Base-by-base conservation (phyloP, 2,797 vertebrate species). In the Rousettus madagascariensis region DNA sequence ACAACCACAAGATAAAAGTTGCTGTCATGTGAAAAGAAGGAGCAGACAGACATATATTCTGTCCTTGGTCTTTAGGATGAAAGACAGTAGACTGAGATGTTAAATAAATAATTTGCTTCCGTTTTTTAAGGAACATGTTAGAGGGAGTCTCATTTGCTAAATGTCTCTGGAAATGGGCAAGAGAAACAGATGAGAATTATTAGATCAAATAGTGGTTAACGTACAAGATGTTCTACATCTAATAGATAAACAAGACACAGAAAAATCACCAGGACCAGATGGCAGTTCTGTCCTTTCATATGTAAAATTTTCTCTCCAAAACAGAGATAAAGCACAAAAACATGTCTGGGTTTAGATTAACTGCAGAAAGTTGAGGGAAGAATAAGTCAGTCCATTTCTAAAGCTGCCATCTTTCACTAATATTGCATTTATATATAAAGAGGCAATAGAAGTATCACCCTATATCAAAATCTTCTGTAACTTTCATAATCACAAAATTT, bases 191-290 rank as follows among this genome's bases (percentile, higher is more conserved):
- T 49, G 92, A 97, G 90, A 97, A 89, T 96, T 91, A 96, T 95
- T 96, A 96, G 78, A 97, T 96, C 95, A 94, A 97, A 93, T 89
- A 82, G 53, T 91, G 53, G 87, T 90, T 95, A 95, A 96, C 85
- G 72, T 84, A 96, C 97, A 97, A 96, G 95, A 96, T 96, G 95
- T 95, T 97, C 86, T 28, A 95, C 88, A 96, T 74, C 82, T 96
- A 96, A 94, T 86, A 96, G 95, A 92, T 88, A 97, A 97, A 97
- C 69, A 89, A 96, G 95, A 97, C 0, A 0, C 71, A 72, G 92
- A 96, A 92, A 97, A 97, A 95, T 96, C 59, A 95, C 92, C 78
- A 66, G 78, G 68, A 95, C 82, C 96, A 97, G 92, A 97, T 97
- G 96, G 94, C 69, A 46, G 69, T 61, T 95, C 95, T 86, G 94